Evolutionary conservation across 2,888 invertebrate species (phyloP).

Genomic region (Drosophila nr. fundita): DNA sequence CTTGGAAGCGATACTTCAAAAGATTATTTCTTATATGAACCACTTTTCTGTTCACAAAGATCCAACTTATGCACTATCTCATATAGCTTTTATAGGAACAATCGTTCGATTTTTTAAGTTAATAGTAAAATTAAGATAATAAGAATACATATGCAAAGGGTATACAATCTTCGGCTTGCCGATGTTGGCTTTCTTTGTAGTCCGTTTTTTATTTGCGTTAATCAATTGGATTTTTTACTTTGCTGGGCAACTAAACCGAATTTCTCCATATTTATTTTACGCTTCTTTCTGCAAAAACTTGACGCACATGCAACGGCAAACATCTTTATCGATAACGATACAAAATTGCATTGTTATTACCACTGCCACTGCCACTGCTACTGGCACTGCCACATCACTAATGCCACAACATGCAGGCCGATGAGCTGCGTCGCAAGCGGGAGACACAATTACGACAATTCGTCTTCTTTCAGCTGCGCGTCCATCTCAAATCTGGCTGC

Average conservation of each 20-base stretch:
- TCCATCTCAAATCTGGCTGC: slow-evolving; percentile 94
- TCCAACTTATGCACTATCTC: background rate
- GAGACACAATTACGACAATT: slow-evolving; percentile 92
- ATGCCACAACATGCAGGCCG: slow-evolving; percentile 85
- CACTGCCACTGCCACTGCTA: slow-evolving; percentile 14
- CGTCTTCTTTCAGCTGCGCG: slow-evolving; percentile 95
- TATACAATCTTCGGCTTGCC: background rate
- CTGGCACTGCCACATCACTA: slow-evolving; percentile 17
- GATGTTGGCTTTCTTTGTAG: background rate
- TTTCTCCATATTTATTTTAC: slow-evolving; percentile 41
- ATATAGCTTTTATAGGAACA: background rate
- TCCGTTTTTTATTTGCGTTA: slow-evolving; percentile 16
- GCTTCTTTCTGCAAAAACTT: slow-evolving; percentile 65
- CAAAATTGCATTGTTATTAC: slow-evolving; percentile 26
- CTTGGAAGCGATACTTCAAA: too few species aligned
- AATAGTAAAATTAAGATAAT: background rate
- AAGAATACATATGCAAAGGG: background rate
- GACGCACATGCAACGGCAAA: slow-evolving; percentile 53
- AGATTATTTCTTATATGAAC: background rate
- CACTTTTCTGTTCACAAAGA: background rate
- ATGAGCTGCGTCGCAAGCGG: slow-evolving; percentile 89
- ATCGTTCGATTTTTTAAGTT: background rate
- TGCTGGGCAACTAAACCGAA: slow-evolving; percentile 39
- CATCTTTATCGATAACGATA: slow-evolving; percentile 20
- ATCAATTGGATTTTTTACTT: slow-evolving; percentile 37